Conservation (phyloP, 2,888 invertebrate species). For the Tetropium fuscum region DNA sequence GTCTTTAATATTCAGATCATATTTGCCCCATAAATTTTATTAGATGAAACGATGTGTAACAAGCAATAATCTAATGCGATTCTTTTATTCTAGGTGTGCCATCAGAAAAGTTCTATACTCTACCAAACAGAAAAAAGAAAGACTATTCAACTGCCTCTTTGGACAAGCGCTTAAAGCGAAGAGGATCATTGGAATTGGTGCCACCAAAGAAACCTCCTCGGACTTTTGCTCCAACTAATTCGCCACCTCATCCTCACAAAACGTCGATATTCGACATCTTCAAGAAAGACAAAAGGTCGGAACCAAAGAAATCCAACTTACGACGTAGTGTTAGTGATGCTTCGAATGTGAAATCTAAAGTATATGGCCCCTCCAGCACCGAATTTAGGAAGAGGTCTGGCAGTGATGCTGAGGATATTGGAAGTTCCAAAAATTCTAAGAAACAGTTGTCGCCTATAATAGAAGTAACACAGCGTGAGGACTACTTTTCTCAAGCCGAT, state of each 20-base stretch:
- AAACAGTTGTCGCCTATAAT: slow-evolving; percentile 84
- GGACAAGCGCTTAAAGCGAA: slow-evolving; percentile 54
- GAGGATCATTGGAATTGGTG: slow-evolving; percentile 71
- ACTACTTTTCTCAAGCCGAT: slow-evolving; percentile 68
- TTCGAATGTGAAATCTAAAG: slow-evolving; percentile 72
- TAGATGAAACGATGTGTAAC: no score
- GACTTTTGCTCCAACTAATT: slow-evolving; percentile 68
- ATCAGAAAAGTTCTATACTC: slow-evolving; percentile 77
- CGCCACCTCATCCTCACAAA: slow-evolving; percentile 62
- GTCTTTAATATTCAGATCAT: no score
- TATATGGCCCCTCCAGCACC: slow-evolving; percentile 33
- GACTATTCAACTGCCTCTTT: slow-evolving; percentile 55
- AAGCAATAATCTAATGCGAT: no score
- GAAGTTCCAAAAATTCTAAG: slow-evolving; percentile 68
- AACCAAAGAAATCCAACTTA: slow-evolving; percentile 67
- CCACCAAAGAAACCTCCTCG: slow-evolving; percentile 61
- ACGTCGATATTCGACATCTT: slow-evolving; percentile 77
- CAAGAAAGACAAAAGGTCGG: slow-evolving; percentile 72
- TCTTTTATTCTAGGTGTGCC: slow-evolving; percentile 56
- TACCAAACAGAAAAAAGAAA: slow-evolving; percentile 72
- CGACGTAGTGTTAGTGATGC: slow-evolving; percentile 67
- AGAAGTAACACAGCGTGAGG: slow-evolving; percentile 79
- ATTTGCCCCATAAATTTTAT: no score
- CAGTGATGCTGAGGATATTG: slow-evolving; percentile 45
- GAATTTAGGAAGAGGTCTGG: slow-evolving; percentile 69